Conservation (phyloP, 1,140 invertebrate genomes). For the Lucilia sericata region DNA sequence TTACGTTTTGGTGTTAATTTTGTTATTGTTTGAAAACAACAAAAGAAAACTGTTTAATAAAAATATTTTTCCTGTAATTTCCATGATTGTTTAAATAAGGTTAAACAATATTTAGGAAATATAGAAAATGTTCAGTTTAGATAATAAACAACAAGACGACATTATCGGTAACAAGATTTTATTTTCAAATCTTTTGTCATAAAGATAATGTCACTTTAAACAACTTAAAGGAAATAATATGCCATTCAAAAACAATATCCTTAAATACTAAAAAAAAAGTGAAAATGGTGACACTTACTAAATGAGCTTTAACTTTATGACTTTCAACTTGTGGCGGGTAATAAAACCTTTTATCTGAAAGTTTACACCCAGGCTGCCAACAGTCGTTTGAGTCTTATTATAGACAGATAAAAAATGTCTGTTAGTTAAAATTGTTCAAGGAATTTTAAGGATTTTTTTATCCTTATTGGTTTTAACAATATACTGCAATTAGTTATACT, state of each 20-base stretch:
- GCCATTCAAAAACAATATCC: background rate
- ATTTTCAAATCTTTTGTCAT: background rate
- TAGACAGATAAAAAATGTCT: no score
- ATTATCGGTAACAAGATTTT: background rate
- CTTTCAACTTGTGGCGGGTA: background rate
- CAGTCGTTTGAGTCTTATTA: no score
- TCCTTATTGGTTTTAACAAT: background rate
- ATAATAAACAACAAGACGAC: background rate
- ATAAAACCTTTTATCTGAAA: background rate
- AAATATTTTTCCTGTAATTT: slow-evolving; percentile 17
- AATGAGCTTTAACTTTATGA: background rate
- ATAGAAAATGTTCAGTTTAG: background rate
- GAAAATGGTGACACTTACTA: background rate
- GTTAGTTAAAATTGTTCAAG: no score
- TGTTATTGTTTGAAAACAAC: background rate
- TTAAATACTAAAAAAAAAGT: background rate
- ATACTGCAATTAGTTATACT: background rate
- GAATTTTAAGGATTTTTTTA: no score
- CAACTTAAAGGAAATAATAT: background rate
- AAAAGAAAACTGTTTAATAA: background rate
- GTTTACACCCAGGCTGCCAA: no score
- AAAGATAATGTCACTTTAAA: background rate
- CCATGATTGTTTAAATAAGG: background rate
- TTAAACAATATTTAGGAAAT: background rate
- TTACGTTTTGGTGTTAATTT: background rate